phyloP scores from a whole-genome alignment of 1,140 invertebrate species.

The Drosophila biarmipes region DNA sequence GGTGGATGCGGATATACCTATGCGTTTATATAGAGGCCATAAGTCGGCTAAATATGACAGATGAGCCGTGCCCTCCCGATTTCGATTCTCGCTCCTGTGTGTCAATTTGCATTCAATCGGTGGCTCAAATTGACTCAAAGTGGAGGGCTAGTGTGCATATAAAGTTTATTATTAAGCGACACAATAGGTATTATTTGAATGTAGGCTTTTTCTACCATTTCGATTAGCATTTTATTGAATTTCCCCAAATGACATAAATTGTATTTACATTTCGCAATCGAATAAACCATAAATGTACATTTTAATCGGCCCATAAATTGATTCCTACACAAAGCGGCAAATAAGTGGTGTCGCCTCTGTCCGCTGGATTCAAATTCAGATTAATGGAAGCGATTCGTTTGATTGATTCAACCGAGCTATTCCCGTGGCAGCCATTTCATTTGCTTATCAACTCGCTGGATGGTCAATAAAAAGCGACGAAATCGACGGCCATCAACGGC shows the following conservation, averaged over 20 bases:
- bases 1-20: constrained; percentile 16
- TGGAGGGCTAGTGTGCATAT: not conserved
- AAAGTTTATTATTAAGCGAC: too few relatives aligned
- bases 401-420: constrained; percentile 31
- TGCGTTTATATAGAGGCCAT: constrained; percentile 9
- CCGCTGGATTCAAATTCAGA: constrained; percentile 18
- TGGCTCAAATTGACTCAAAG: constrained; percentile 34
- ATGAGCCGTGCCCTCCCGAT: constrained; percentile 38
- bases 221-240: too few relatives aligned
- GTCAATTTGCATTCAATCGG: constrained; percentile 48
- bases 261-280: not conserved
- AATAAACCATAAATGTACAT: not conserved
- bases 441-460: constrained; percentile 36
- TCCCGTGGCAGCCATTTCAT: constrained; percentile 18
- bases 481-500: constrained; percentile 29
- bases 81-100: constrained; percentile 5
- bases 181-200: not conserved
- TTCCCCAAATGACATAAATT: not conserved
- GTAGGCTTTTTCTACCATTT: too few relatives aligned
- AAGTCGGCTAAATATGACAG: constrained; percentile 50
- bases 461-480: constrained; percentile 38
- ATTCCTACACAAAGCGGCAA: not conserved
- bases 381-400: constrained; percentile 24
- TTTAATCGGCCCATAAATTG: constrained; percentile 4
- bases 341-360: constrained; percentile 9